phyloP scores from a whole-genome alignment of 2,888 invertebrate species.

The Epistrophella euchroma region DNA sequence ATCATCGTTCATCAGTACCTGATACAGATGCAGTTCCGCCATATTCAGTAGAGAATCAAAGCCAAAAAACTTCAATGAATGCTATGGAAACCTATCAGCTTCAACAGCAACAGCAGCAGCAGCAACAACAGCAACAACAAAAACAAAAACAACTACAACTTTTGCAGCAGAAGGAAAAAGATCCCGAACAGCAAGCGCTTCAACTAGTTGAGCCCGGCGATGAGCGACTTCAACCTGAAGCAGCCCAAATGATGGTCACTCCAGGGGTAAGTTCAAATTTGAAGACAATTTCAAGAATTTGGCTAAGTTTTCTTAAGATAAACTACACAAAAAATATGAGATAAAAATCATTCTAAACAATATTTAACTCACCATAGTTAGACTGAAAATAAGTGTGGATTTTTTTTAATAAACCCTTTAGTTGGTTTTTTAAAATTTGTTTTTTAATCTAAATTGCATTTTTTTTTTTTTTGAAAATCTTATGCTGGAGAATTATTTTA shows the following conservation, averaged over 20 bases:
- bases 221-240: constrained; percentile 72
- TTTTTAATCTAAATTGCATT: constrained; percentile 59
- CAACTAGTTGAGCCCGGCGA: constrained; percentile 58
- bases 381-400: constrained; percentile 69
- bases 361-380: constrained; percentile 73
- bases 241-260: constrained; percentile 84
- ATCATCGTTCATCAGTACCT: constrained; percentile 80
- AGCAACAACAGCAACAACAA: constrained; percentile 41
- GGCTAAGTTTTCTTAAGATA: constrained; percentile 37
- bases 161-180: constrained; percentile 80
- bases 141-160: constrained; percentile 77
- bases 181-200: constrained; percentile 61
- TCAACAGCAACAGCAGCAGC: constrained; percentile 80
- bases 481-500: constrained; percentile 44
- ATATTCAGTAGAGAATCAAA: constrained; percentile 81
- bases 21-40: constrained; percentile 83
- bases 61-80: constrained; percentile 83
- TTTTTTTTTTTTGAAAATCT: constrained; percentile 9
- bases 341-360: constrained; percentile 58
- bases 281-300: background rate
- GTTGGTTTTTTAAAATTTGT: constrained; percentile 57
- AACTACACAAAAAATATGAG: constrained; percentile 32
- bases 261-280: constrained; percentile 82
- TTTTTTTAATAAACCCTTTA: constrained; percentile 58
- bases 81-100: constrained; percentile 82